These are phyloP conservation scores for Hoplostethus mediterraneus DNA, from an alignment of 2,797 vertebrate genomes.

Conservation along the genomic window DNA sequence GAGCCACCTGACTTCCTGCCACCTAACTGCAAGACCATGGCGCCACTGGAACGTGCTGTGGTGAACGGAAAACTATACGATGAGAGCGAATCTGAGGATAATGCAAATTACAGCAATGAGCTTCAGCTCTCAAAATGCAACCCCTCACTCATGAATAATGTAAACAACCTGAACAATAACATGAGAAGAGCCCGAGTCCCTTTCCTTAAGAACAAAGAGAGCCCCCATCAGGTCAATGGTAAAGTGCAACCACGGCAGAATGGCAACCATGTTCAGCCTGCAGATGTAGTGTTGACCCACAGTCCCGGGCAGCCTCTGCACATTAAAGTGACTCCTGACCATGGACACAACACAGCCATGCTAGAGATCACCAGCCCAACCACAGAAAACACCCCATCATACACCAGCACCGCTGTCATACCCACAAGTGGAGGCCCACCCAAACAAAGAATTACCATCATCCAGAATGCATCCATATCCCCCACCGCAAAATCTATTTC, in stretches of 20 bases:
- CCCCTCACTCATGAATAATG: slow-evolving; percentile 82
- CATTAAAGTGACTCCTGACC: slow-evolving; percentile 96
- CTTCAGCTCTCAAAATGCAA: slow-evolving; percentile 83
- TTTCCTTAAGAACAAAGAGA: slow-evolving; percentile 89
- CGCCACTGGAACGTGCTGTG: slow-evolving; percentile 87
- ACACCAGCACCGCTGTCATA: slow-evolving; percentile 95
- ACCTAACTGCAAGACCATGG: slow-evolving; percentile 86
- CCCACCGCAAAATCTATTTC: slow-evolving; percentile 88
- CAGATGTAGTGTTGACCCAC: slow-evolving; percentile 92
- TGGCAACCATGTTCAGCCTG: slow-evolving; percentile 88
- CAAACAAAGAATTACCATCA: slow-evolving; percentile 96
- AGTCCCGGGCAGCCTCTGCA: slow-evolving; percentile 95
- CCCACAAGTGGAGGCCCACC: slow-evolving; percentile 93
- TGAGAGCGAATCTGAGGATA: slow-evolving; percentile 86
- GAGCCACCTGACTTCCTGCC: slow-evolving; percentile 87
- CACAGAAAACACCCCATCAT: slow-evolving; percentile 90
- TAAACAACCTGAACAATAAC: slow-evolving; percentile 87
- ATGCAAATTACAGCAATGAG: slow-evolving; percentile 86
- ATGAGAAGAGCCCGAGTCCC: slow-evolving; percentile 87
- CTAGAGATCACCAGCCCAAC: slow-evolving; percentile 95
- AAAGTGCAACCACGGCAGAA: slow-evolving; percentile 89
- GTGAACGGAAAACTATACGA: slow-evolving; percentile 91
- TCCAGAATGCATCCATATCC: slow-evolving; percentile 91
- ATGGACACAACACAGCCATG: slow-evolving; percentile 91
- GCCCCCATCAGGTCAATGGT: slow-evolving; percentile 84